Evolutionary conservation across 2,113 vertebrate genomes (phyloP).

Genomic region (Paradisaea rubra): DNA sequence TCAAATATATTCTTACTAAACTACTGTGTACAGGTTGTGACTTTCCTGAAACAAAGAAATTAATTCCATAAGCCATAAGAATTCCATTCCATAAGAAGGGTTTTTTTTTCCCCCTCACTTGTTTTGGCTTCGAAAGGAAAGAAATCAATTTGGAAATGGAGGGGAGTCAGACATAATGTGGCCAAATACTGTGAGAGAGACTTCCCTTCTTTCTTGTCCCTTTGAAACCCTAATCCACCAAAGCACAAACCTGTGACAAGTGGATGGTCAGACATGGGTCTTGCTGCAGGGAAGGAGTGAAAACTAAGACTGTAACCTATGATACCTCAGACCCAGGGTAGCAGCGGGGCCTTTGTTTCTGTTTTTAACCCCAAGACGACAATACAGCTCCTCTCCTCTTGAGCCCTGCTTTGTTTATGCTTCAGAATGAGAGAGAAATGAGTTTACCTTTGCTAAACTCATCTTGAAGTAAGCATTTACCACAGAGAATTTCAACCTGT

Average conservation of each 20-base stretch:
- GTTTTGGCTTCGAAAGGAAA: neutral
- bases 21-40: neutral
- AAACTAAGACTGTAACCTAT: neutral
- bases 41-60: neutral
- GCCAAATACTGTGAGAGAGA: neutral
- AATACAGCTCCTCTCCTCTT: neutral
- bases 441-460: neutral
- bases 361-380: neutral
- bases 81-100: neutral
- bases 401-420: neutral
- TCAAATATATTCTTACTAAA: neutral
- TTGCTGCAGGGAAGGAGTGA: neutral
- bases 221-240: neutral
- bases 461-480: neutral
- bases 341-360: neutral
- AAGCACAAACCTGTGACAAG: neutral
- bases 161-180: neutral
- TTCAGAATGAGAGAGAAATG: neutral
- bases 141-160: neutral
- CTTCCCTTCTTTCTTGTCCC: neutral
- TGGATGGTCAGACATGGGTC: too few species aligned
- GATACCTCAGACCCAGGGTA: rapidly evolving
- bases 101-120: rapidly evolving
- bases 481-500: neutral
- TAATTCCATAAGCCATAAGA: neutral